phyloP scores from a whole-genome alignment of 2,113 vertebrate species.

The Pteropus alecto region DNA sequence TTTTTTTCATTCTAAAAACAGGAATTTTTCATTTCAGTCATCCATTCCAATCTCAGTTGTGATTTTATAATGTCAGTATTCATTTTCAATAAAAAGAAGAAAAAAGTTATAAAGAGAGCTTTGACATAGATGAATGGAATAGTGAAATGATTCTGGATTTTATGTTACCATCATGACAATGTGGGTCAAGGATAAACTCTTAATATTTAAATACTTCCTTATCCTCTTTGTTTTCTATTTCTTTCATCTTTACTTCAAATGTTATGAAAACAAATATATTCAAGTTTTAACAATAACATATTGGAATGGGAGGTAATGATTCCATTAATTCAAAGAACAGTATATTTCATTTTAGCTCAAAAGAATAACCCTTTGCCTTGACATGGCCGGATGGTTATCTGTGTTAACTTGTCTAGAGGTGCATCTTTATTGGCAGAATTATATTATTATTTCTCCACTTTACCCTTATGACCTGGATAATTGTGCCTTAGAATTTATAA shows the following conservation, averaged over 20 bases:
- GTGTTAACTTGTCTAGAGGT: not conserved
- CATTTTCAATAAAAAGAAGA: constrained; percentile 36
- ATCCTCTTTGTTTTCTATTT: not conserved
- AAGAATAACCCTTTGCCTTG: not conserved
- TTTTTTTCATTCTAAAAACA: not conserved
- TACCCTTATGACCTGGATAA: not conserved
- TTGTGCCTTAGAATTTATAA: not conserved
- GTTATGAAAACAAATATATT: not conserved
- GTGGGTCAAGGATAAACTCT: not conserved
- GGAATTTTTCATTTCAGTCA: constrained; percentile 55
- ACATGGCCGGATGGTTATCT: not conserved
- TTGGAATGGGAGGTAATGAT: not conserved
- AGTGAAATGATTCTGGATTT: not conserved
- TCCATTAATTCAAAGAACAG: not conserved
- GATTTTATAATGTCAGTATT: constrained; percentile 64
- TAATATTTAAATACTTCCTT: constrained; percentile 10
- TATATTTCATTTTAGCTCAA: not conserved
- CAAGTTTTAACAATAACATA: not conserved
- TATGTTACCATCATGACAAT: not conserved
- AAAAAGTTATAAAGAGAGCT: not conserved
- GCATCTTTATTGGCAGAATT: not conserved
- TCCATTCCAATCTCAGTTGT: constrained; percentile 1
- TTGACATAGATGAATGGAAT: constrained; percentile 42
- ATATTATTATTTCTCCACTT: not conserved
- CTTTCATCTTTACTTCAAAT: not conserved